Base-by-base conservation (phyloP, 2,888 invertebrate species). In the Himalopsyche japonica region DNA sequence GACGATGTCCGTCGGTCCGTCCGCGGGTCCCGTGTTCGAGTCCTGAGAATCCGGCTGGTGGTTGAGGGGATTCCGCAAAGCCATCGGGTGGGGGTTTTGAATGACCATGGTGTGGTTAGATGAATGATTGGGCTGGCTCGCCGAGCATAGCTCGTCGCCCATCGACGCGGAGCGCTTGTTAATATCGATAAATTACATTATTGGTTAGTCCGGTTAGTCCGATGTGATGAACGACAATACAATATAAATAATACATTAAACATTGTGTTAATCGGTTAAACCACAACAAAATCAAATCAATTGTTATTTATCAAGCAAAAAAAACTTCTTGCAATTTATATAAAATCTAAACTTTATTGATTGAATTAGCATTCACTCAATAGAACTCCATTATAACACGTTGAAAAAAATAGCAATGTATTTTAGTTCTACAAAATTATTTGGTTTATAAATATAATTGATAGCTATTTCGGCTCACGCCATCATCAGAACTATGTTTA, bases 1-100 rank as follows among this genome's bases (percentile, higher is more conserved):
- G 87, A 88, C 87, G 91, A 89, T 85, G 88, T 88, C 83, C 86
- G 86, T 84, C 90, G 24, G 89, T 88, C 91, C 90, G 87, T 91
- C 89, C 89, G 88, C 91, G 24, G 70, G 70, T 27, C 70, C 70
- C 30, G 70, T 70, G 24, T 30, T 86, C 87, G 89, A 84, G 90
- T 89, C 89, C 88, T 88, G 87, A 86, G 88, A 34, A 10, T 43
- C 48, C 43, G 43, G 15, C 12, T 70, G 70, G 12, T 32, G 49
- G 34, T n/a, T 27, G 70, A 70, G 70, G 30, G 70, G 70, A 27
- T 70, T 70, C 70, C 70, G 70, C 8, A 70, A 3, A 20, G 70
- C 30, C 15, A 15, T 27, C 70, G 70, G 30, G 30, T 27, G 70
- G 12, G 70, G 30, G 70, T 24, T 70, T 70, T 70, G 70, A 70